Conservation (phyloP, 2,113 vertebrate species). For the Cinclus cinclus region DNA sequence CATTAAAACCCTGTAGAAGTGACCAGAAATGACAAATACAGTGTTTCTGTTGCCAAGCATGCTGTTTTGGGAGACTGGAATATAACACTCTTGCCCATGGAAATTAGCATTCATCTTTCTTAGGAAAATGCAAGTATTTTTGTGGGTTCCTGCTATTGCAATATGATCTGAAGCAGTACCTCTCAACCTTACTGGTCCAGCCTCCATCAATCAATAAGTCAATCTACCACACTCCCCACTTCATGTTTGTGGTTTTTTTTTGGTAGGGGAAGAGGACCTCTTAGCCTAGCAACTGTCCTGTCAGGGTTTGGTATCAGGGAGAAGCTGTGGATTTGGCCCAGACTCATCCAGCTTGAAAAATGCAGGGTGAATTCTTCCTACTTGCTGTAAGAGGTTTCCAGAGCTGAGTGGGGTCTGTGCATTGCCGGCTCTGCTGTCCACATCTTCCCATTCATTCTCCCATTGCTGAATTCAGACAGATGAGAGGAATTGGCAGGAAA, state of each 20-base stretch:
- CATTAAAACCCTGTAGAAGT: background rate
- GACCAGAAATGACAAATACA: background rate
- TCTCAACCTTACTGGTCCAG: background rate
- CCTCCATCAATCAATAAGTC: background rate
- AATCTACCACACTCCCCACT: too few relatives aligned
- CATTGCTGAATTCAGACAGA: background rate
- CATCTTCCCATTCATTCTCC: background rate
- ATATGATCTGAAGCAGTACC: background rate
- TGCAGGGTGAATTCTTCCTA: background rate
- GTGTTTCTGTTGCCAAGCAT: background rate
- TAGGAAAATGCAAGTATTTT: background rate
- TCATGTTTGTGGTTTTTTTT: background rate
- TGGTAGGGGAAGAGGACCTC: background rate
- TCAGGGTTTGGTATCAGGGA: background rate
- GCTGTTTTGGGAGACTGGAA: background rate
- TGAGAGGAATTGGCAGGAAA: background rate
- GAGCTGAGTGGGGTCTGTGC: background rate
- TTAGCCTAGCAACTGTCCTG: background rate
- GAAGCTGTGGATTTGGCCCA: background rate
- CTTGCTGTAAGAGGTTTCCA: background rate
- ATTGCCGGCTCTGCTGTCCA: background rate
- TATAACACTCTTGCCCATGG: background rate
- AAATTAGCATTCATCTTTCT: background rate
- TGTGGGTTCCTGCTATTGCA: background rate
- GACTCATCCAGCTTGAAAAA: background rate